Conservation (phyloP, 1,140 invertebrate species). For the Potamilus streckersoni region DNA sequence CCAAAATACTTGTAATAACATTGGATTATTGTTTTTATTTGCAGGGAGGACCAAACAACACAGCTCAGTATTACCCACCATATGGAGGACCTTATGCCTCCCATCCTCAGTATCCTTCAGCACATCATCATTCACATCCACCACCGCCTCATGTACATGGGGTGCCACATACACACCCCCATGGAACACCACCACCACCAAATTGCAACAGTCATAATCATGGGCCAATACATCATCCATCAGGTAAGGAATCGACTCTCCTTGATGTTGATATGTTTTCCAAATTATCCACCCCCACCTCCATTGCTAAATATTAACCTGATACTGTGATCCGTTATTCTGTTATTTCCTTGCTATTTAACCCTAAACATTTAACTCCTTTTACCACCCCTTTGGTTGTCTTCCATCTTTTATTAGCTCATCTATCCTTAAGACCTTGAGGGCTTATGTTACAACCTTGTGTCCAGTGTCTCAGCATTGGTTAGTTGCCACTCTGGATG, state of each 20-base stretch:
- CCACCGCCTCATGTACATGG: conserved; percentile 53
- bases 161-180: conserved; percentile 46
- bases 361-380: too few species aligned
- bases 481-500: too few species aligned
- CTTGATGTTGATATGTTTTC: too few species aligned
- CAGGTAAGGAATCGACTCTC: conserved; percentile 43
- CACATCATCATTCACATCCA: conserved; percentile 52
- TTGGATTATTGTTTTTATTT: conserved; percentile 33
- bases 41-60: conserved; percentile 63
- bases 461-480: too few species aligned
- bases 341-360: too few species aligned
- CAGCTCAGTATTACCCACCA: conserved; percentile 55
- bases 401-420: too few species aligned
- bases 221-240: conserved; percentile 50
- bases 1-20: not conserved
- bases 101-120: conserved; percentile 41
- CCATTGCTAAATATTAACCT: too few species aligned
- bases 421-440: too few species aligned
- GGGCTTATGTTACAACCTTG: too few species aligned
- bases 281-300: too few species aligned
- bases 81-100: conserved; percentile 53
- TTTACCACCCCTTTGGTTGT: too few species aligned
- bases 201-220: conserved; percentile 53
- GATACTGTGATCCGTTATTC: too few species aligned
- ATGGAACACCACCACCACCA: conserved; percentile 46